Evolutionary conservation across 2,797 vertebrate genomes (phyloP).

Genomic region (Chrosomus eos): DNA sequence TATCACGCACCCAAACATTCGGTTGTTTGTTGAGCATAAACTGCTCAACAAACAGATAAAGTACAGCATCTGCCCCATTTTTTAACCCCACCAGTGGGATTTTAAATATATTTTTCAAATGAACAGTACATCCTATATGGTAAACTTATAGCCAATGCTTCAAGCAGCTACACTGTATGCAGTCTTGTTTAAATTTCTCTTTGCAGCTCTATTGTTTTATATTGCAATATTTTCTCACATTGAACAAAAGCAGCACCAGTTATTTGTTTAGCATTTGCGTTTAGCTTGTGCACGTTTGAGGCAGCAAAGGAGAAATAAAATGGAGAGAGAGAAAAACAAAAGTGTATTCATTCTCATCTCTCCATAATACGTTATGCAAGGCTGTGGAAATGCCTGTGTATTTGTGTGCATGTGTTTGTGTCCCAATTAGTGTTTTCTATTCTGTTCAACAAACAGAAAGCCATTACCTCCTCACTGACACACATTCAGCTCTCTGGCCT

Average conservation of each 20-base stretch:
- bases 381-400: slow-evolving; percentile 57
- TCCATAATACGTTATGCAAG: slow-evolving; percentile 56
- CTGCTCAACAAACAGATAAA: slow-evolving; percentile 32
- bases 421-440: slow-evolving; percentile 39
- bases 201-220: slow-evolving; percentile 55
- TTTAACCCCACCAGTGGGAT: slow-evolving; percentile 42
- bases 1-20: slow-evolving; percentile 36
- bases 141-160: slow-evolving; percentile 34
- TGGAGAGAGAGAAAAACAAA: slow-evolving; percentile 22
- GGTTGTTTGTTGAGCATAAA: slow-evolving; percentile 21
- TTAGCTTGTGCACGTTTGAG: slow-evolving; percentile 55
- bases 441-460: slow-evolving; percentile 38
- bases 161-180: slow-evolving; percentile 23
- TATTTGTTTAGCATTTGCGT: slow-evolving; percentile 52
- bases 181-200: slow-evolving; percentile 12
- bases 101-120: neutral
- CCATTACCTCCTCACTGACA: slow-evolving; percentile 35
- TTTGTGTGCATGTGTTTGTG: slow-evolving; percentile 46
- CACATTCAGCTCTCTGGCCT: slow-evolving; percentile 35
- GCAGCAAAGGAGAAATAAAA: slow-evolving; percentile 47
- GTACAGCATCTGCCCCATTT: slow-evolving; percentile 25
- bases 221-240: slow-evolving; percentile 58
- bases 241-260: slow-evolving; percentile 61
- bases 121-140: slow-evolving; percentile 31
- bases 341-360: slow-evolving; percentile 30